A percentile compares a stretch with the other conserved stretches of the same genome.
Conservation (phyloP, 1,140 invertebrate genomes). For the Conus ventricosus region DNA sequence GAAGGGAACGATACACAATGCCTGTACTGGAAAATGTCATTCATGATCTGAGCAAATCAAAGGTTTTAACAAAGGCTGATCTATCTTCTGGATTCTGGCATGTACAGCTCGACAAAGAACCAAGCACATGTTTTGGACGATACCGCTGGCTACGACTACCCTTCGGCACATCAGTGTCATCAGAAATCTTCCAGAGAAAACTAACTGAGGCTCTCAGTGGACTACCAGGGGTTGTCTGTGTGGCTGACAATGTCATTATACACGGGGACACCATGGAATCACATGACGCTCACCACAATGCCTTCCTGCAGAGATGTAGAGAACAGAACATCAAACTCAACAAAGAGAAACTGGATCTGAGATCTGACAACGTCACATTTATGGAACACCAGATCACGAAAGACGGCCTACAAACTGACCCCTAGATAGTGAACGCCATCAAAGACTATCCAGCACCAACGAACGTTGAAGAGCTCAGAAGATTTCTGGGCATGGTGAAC, state of each 20-base stretch:
- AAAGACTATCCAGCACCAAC: constrained; percentile 40
- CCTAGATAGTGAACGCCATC: too few relatives aligned
- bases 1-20: constrained; percentile 47
- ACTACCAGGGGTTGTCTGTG: constrained; percentile 63
- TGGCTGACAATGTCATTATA: constrained; percentile 70
- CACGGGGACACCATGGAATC: constrained; percentile 50
- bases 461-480: constrained; percentile 42
- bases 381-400: too few relatives aligned
- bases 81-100: constrained; percentile 55
- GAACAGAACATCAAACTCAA: constrained; percentile 71
- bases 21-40: constrained; percentile 53
- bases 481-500: constrained; percentile 49
- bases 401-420: too few relatives aligned
- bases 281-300: constrained; percentile 39
- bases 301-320: constrained; percentile 63
- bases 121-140: constrained; percentile 48
- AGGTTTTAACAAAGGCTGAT: constrained; percentile 53
- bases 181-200: constrained; percentile 65
- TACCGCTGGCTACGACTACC: constrained; percentile 44
- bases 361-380: constrained; percentile 28
- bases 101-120: constrained; percentile 45
- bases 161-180: constrained; percentile 35
- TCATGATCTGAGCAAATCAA: constrained; percentile 43
- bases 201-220: constrained; percentile 61
- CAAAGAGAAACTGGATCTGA: constrained; percentile 56